phyloP scores from a whole-genome alignment of 2,888 invertebrate species.

The Hypomecis atomaria region DNA sequence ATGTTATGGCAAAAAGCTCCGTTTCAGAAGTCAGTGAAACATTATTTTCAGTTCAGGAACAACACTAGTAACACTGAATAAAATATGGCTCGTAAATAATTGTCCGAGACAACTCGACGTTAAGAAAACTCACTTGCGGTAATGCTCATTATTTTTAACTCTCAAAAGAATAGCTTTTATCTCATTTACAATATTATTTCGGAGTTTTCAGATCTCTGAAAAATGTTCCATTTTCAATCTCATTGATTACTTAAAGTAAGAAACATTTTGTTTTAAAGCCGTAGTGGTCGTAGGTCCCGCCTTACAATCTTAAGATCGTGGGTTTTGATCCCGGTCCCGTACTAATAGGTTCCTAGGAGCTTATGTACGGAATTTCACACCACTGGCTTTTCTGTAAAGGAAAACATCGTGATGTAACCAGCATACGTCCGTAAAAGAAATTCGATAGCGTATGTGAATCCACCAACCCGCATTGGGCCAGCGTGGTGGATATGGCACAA shows the following conservation, averaged over 20 bases:
- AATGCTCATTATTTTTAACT: slow-evolving; percentile 24
- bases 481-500: no score
- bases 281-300: not conserved
- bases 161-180: slow-evolving; percentile 16
- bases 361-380: no score
- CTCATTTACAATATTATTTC: slow-evolving; percentile 12
- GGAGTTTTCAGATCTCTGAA: not conserved
- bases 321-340: no score
- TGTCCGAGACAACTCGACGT: slow-evolving; percentile 23
- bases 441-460: no score
- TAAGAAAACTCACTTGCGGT: slow-evolving; percentile 17
- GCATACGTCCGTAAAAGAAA: no score
- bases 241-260: not conserved
- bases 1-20: no score
- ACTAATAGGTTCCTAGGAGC: no score
- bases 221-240: not conserved
- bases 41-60: not conserved
- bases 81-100: slow-evolving; percentile 19
- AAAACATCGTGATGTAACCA: no score
- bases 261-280: not conserved
- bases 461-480: no score
- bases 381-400: no score
- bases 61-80: not conserved
- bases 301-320: no score
- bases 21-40: not conserved